Percentiles rank a stretch among this genome's conserved stretches.
These are phyloP conservation scores for Craseonycteris thonglongyai DNA, from an alignment of 2,113 vertebrate genomes.

Conservation along the genomic window DNA sequence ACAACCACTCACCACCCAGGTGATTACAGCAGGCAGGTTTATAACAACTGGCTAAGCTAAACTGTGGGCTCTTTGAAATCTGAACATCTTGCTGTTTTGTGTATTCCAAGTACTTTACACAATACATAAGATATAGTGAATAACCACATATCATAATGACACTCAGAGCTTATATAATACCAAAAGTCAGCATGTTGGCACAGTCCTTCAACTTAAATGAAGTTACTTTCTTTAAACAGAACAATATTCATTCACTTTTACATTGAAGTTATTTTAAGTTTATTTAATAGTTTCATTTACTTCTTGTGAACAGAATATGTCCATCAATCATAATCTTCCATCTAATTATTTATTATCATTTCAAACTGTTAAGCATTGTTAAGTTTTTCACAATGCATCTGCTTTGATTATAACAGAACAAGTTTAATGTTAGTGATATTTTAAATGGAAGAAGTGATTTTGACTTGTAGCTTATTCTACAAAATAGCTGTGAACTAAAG, in stretches of 20 bases:
- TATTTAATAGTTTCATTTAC: not conserved
- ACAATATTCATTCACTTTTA: not conserved
- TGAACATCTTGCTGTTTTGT: not conserved
- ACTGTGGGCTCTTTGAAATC: not conserved
- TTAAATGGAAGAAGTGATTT: not conserved
- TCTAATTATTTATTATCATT: not conserved
- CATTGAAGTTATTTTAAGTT: not conserved
- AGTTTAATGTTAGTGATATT: not conserved
- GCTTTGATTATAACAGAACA: not conserved
- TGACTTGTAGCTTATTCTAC: not conserved
- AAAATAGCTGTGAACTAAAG: not conserved
- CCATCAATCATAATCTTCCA: not conserved
- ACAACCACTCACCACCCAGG: rapidly evolving
- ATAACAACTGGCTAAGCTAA: not conserved
- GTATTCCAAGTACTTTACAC: not conserved
- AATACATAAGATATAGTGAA: not conserved
- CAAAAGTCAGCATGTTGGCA: not conserved
- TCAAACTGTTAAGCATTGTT: not conserved
- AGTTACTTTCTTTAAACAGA: not conserved
- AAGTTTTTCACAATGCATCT: not conserved
- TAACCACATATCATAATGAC: not conserved
- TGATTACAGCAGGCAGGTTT: not conserved
- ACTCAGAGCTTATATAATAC: not conserved
- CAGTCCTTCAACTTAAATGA: not conserved
- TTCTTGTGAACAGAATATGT: not conserved